These are phyloP conservation scores for Agrotis ipsilon DNA, from an alignment of 2,888 invertebrate genomes.

Conservation along the genomic window DNA sequence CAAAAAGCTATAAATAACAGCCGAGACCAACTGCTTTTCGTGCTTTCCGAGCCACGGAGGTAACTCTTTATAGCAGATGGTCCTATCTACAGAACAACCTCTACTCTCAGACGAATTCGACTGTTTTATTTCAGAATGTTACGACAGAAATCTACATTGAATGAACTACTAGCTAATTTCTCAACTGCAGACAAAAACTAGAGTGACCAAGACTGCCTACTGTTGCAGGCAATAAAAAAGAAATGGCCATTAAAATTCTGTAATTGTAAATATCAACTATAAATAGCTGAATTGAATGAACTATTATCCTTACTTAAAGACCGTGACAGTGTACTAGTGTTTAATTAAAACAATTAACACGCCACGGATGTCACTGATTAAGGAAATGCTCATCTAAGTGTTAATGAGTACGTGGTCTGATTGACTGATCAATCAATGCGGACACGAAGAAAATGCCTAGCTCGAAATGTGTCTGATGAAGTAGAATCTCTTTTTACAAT, in stretches of 20 bases:
- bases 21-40: too few relatives aligned
- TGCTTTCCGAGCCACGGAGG: too few relatives aligned
- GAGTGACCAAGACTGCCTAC: too few relatives aligned
- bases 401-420: slow-evolving; percentile 43
- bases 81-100: too few relatives aligned
- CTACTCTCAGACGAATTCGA: too few relatives aligned
- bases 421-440: slow-evolving; percentile 46
- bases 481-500: not conserved
- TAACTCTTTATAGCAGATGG: too few relatives aligned
- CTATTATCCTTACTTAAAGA: slow-evolving; percentile 15
- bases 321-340: slow-evolving; percentile 21
- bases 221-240: not conserved
- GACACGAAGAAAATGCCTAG: slow-evolving; percentile 37
- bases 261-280: not conserved
- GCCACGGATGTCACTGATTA: slow-evolving; percentile 35
- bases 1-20: too few relatives aligned
- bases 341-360: slow-evolving; percentile 34
- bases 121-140: too few relatives aligned
- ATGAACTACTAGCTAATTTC: not conserved
- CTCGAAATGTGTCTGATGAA: not conserved
- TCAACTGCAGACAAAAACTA: not conserved
- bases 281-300: slow-evolving; percentile 1
- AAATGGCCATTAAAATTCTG: not conserved
- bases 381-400: slow-evolving; percentile 49
- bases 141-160: not conserved